phyloP scores from a whole-genome alignment of 1,140 invertebrate species.

The Chrysoperla carnea region DNA sequence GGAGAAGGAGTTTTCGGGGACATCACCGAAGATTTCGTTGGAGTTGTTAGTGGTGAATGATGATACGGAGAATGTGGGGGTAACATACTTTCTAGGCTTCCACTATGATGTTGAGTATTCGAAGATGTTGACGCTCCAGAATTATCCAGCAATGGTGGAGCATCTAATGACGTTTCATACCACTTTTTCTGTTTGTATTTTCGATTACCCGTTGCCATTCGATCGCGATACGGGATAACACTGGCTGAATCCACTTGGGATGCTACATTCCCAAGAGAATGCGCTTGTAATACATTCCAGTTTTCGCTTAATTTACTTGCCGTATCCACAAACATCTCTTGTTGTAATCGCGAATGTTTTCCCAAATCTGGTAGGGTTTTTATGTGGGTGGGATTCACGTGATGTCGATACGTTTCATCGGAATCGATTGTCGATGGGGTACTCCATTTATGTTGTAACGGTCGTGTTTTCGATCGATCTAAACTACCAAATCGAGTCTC shows the following conservation, averaged over 20 bases:
- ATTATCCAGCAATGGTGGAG: constrained; percentile 18
- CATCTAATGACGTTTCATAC: constrained; percentile 29
- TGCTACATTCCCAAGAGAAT: constrained; percentile 41
- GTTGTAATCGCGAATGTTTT: constrained; percentile 3
- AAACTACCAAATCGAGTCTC: constrained; percentile 39
- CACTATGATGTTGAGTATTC: constrained; percentile 12
- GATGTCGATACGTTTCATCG: neutral
- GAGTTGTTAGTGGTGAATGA: constrained; percentile 1
- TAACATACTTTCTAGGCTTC: neutral
- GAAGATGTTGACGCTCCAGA: constrained; percentile 4
- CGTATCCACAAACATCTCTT: constrained; percentile 7
- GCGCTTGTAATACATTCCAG: constrained; percentile 32
- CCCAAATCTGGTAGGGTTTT: constrained; percentile 5
- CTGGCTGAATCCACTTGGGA: constrained; percentile 20
- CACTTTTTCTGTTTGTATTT: constrained; percentile 26
- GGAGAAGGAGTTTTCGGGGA: constrained; percentile 3
- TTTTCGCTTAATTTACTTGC: constrained; percentile 19
- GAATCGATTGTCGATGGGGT: constrained; percentile 12
- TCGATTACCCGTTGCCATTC: constrained; percentile 12
- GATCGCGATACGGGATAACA: constrained; percentile 18
- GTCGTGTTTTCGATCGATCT: constrained; percentile 34
- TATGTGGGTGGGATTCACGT: constrained; percentile 16
- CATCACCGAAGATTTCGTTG: constrained; percentile 1
- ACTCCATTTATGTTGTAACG: constrained; percentile 18
- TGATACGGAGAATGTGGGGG: constrained; percentile 4